Evolutionary conservation across 2,113 vertebrate genomes (phyloP), one percentile per base, ranked within the genome.

Genomic region (Pelmatolapia mariae): DNA sequence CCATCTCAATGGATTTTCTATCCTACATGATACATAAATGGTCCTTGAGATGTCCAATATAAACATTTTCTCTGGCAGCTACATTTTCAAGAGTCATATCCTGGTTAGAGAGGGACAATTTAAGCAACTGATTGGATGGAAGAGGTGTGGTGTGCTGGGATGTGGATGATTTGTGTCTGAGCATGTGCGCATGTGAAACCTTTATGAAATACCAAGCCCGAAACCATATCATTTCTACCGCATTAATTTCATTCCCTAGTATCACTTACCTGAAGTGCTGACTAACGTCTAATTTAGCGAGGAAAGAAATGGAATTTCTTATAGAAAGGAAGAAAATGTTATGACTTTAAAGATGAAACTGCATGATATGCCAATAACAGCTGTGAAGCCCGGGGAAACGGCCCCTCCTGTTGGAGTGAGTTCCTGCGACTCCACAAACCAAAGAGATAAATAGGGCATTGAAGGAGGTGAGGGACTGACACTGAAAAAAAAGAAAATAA

Each of bases 291-390:
- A 86, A 88, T 91, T 93, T 90, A 87, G 80, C 8, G 38, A 73
- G 79, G 43, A 61, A 85, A 59, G 89, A 92, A 92, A 93, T 92
- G 90, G 82, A 85, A 88, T 89, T 90, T 88, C 26, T 22, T 84
- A 80, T 73, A 73, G 59, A 90, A 88, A 91, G 71, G 3, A 47
- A 56, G 80, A 84, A 86, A 86, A 83, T 80, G 68, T 89, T 92
- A 87, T 83, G 54, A 84, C 38, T 89, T 89, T 82, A 73, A 88
- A 87, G 92, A 93, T 93, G 89, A 90, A 91, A 90, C 87, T 56
- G 59, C 22, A 38, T 5, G 57, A 92, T 82, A 29, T 81, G 78
- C 71, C 81, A 91, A 79, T 87, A 90, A 86, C 82, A 89, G 86
- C 86, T 82, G 81, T 26, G 57, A 73, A 33, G 90, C 84, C 87